Base-by-base conservation (phyloP, 2,888 invertebrate genomes). In the Tetragnatha montana region DNA sequence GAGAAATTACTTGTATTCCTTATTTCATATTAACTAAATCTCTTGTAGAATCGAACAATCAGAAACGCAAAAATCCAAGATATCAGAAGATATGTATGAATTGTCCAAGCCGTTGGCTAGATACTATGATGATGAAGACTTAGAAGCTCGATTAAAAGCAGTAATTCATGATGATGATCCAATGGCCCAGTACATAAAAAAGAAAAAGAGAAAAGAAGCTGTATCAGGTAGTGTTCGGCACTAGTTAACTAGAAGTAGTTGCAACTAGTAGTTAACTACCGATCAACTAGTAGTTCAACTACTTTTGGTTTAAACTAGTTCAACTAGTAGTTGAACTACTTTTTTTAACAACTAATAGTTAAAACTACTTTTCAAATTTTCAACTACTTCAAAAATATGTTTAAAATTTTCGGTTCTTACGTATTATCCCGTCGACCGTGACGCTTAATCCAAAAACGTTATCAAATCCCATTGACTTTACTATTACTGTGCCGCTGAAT, bases 81-180 rank as follows among this genome's bases (percentile, higher is more conserved):
- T 96, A 1, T 95, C 95, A 47, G 96, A 97, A n/a, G 96, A 96
- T 92, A 93, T 96, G 0, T 95, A 97, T 92, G 98, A 98, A 93
- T 96, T 97, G 92, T 95, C 95, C 49, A 99, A 99, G 93, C 99
- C 99, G 0, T 93, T 99, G 82, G 98, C 99, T 0, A 95, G 99
- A 51, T 97, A 97, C 93, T 96, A 95, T 4, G 96, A 97, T 92
- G 99, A 99, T 93, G 95, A 95, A 47, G 99, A 99, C 93, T 94
- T 99, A 92, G 98, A 99, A 92, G 94, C 94, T 1, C 95, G 95
- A 92, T 93, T 98, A 60, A 96, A 95, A 84, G 95, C 91, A 6
- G 21, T 75, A 71, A 96, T 97, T 92, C 94, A 97, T 87, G 96
- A 95, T 0, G 99, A 97, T 0, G 99, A 99, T 94, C 99, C 99